Evolutionary conservation across 2,113 vertebrate species (phyloP).

Genomic region (Scatophagus argus): DNA sequence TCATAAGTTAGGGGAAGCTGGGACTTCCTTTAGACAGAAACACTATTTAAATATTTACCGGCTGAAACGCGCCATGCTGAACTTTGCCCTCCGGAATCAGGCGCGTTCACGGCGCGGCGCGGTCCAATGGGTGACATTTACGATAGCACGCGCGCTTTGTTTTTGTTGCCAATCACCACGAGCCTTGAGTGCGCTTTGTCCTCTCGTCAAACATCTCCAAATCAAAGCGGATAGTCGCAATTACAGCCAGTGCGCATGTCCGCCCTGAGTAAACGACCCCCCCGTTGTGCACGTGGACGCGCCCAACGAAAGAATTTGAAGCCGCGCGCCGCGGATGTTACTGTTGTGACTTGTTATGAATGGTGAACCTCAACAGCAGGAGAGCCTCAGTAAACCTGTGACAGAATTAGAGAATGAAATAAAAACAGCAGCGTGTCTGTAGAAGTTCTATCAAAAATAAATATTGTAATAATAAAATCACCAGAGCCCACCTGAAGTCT

Average conservation of each 20-base stretch:
- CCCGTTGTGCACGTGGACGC: constrained; percentile 41
- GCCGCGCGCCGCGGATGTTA: constrained; percentile 22
- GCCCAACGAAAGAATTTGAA: constrained; percentile 64
- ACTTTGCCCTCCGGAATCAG: constrained; percentile 66
- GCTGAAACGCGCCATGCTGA: constrained; percentile 60
- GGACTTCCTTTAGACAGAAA: constrained; percentile 29
- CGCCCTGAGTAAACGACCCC: constrained; percentile 16
- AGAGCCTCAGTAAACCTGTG: neutral
- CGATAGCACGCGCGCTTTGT: constrained; percentile 46
- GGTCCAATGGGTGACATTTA: constrained; percentile 52
- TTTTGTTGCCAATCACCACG: constrained; percentile 57
- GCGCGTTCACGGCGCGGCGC: constrained; percentile 20
- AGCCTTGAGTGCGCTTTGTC: constrained; percentile 17
- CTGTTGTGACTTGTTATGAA: constrained; percentile 64
- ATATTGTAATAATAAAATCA: neutral
- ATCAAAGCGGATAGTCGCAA: constrained; percentile 46
- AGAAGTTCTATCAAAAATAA: too few relatives aligned
- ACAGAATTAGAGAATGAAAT: neutral
- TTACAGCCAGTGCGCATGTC: constrained; percentile 39
- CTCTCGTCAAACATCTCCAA: constrained; percentile 44
- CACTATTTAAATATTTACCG: constrained; percentile 70
- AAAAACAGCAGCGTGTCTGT: neutral
- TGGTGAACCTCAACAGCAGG: constrained; percentile 15
- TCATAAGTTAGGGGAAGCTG: neutral
- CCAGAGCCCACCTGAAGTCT: too few relatives aligned